Percentiles rank a stretch among this genome's conserved stretches.
These are phyloP conservation scores for Channallabes apus DNA, from an alignment of 2,797 vertebrate genomes.

Conservation along the genomic window DNA sequence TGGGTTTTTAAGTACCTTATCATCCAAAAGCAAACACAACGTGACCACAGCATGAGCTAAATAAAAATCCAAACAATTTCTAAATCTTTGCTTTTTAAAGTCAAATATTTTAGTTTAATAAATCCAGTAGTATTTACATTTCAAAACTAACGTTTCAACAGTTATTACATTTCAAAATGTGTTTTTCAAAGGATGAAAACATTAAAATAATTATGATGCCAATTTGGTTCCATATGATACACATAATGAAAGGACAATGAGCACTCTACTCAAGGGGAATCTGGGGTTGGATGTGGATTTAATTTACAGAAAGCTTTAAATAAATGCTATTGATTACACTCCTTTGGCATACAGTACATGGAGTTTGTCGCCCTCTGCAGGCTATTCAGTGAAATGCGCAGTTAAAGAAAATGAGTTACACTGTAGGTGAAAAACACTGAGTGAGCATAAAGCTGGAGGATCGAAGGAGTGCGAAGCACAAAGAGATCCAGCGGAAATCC, in stretches of 20 bases:
- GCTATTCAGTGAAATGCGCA: not conserved
- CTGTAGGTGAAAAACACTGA: not conserved
- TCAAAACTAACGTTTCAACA: no score
- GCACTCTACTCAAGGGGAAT: not conserved
- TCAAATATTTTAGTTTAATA: no score
- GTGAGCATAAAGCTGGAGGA: not conserved
- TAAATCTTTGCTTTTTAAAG: not conserved
- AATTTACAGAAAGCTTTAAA: not conserved
- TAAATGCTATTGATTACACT: no score
- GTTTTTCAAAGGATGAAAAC: no score
- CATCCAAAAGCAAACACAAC: not conserved
- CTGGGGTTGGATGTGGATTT: no score
- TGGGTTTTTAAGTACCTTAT: not conserved
- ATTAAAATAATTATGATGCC: no score
- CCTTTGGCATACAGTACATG: not conserved
- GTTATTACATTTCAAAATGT: no score
- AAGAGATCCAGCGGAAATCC: not conserved
- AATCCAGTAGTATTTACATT: no score
- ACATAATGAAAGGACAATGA: not conserved
- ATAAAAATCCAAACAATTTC: not conserved
- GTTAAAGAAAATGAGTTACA: no score
- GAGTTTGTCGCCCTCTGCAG: conserved; percentile 15
- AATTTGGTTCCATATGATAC: no score
- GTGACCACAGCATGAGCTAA: not conserved
- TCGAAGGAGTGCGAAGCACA: not conserved